phyloP scores from a whole-genome alignment of 1,140 invertebrate genomes.

The Kradibia gibbosae region DNA sequence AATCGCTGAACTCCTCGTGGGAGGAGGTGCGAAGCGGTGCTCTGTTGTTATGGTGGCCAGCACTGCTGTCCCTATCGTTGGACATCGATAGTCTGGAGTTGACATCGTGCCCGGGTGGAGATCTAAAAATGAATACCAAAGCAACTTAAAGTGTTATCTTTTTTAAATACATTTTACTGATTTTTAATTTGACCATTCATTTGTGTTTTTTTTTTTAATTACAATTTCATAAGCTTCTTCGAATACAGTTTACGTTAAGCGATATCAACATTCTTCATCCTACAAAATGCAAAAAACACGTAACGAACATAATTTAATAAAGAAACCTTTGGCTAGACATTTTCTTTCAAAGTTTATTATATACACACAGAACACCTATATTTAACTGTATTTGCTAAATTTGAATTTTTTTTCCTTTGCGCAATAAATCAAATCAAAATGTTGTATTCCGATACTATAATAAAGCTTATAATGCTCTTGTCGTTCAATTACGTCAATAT shows the following conservation, averaged over 20 bases:
- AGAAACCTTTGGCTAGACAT: too few relatives aligned
- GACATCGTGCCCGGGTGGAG: conserved; percentile 63
- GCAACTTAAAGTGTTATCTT: too few relatives aligned
- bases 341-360: background rate
- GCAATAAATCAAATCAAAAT: background rate
- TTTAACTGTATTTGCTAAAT: background rate
- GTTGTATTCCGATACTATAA: background rate
- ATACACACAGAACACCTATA: background rate
- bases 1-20: conserved; percentile 77
- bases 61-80: conserved; percentile 58
- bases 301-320: too few relatives aligned
- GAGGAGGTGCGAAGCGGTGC: conserved; percentile 62
- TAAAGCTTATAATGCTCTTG: background rate
- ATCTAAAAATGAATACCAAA: conserved; percentile 58
- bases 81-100: conserved; percentile 52
- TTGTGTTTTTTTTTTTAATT: too few relatives aligned
- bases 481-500: conserved; percentile 38
- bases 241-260: too few relatives aligned
- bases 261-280: too few relatives aligned
- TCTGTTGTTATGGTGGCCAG: conserved; percentile 62
- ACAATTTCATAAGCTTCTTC: too few relatives aligned
- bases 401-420: background rate
- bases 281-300: too few relatives aligned
- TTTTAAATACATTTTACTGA: too few relatives aligned
- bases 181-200: too few relatives aligned